Conservation (phyloP, 1,140 invertebrate genomes). For the Acarapis woodi region DNA sequence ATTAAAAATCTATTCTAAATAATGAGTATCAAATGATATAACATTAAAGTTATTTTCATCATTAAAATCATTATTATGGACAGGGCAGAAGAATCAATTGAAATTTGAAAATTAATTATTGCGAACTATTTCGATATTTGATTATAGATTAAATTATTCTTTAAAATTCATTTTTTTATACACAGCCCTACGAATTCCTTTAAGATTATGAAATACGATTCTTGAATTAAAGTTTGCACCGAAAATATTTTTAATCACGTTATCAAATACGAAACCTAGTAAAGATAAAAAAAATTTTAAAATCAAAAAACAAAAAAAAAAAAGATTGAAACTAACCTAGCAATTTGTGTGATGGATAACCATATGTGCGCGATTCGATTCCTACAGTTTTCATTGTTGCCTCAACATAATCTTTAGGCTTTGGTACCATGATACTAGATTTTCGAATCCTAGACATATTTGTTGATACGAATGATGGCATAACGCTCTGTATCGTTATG, state of each 20-base stretch:
- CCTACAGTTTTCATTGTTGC: constrained; percentile 43
- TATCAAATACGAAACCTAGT: constrained; percentile 6
- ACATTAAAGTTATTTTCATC: no score
- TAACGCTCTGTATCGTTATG: constrained; percentile 40
- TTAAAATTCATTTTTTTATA: constrained; percentile 6
- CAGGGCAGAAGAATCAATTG: no score
- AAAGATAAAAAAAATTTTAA: no score
- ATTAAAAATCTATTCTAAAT: no score
- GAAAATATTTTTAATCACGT: constrained; percentile 1
- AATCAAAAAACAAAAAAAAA: constrained; percentile 7
- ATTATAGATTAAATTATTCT: no score
- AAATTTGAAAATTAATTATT: no score
- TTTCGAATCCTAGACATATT: constrained; percentile 66
- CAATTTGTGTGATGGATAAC: constrained; percentile 27
- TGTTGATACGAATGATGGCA: constrained; percentile 64
- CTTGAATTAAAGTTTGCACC: constrained; percentile 4
- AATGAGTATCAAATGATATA: no score
- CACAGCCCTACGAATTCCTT: constrained; percentile 3
- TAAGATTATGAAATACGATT: constrained; percentile 8
- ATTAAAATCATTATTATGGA: no score
- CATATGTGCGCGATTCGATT: constrained; percentile 35
- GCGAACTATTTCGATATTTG: no score
- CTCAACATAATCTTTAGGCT: constrained; percentile 40
- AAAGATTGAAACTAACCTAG: no score
- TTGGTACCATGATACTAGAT: constrained; percentile 45